Evolutionary conservation across 2,888 invertebrate genomes (phyloP).

Genomic region (Cantharis rustica): DNA sequence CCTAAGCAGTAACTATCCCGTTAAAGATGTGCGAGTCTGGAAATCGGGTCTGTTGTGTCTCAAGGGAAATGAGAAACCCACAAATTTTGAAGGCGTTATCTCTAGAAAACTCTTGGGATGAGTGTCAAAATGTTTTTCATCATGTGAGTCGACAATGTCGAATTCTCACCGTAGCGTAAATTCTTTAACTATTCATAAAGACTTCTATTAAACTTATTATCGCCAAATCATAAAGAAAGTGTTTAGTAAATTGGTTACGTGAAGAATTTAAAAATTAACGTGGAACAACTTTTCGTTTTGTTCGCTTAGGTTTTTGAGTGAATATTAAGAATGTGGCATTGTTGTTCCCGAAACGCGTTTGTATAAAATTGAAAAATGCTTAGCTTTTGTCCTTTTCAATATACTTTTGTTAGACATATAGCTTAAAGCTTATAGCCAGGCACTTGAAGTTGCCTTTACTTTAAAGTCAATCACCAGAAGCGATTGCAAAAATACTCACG

Average conservation of each 20-base stretch:
- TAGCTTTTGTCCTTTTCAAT: slow-evolving; percentile 26
- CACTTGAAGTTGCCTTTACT: slow-evolving; percentile 17
- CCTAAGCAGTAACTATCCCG: slow-evolving; percentile 50
- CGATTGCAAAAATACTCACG: slow-evolving; percentile 24
- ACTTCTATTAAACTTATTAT: background rate
- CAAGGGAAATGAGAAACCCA: slow-evolving; percentile 50
- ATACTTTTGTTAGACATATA: slow-evolving; percentile 21
- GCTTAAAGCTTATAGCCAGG: slow-evolving; percentile 15
- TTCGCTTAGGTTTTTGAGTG: slow-evolving; percentile 7
- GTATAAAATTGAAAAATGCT: slow-evolving; percentile 27
- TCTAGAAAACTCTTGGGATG: slow-evolving; percentile 46
- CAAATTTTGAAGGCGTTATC: slow-evolving; percentile 50
- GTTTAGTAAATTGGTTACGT: background rate
- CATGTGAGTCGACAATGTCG: slow-evolving; percentile 36
- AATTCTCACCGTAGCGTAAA: slow-evolving; percentile 10
- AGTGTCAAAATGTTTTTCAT: slow-evolving; percentile 46
- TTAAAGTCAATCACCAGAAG: slow-evolving; percentile 28
- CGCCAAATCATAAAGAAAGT: background rate
- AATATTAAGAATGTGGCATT: slow-evolving; percentile 19
- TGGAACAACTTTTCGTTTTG: slow-evolving; percentile 2
- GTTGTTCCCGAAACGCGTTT: slow-evolving; percentile 12
- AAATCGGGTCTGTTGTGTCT: slow-evolving; percentile 50
- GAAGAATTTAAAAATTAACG: background rate
- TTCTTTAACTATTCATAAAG: slow-evolving; percentile 4
- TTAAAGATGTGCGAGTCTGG: slow-evolving; percentile 48